These are phyloP conservation scores for Eptatretus burgeri DNA, from an alignment of 2,113 vertebrate species.

Conservation along the genomic window DNA sequence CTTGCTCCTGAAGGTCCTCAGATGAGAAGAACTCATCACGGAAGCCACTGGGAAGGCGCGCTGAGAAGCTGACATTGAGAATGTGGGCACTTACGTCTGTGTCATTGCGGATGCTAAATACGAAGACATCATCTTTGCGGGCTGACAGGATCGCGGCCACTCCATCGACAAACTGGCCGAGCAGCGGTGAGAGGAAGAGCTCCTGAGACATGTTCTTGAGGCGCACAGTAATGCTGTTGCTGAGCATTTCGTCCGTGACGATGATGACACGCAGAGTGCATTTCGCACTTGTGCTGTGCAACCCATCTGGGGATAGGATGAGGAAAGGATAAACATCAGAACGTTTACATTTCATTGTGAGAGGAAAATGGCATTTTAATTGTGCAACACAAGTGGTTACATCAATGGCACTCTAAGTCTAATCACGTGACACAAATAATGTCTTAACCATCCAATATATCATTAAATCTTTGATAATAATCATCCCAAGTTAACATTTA, in stretches of 20 bases:
- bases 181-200: conserved; percentile 60
- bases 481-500: too few relatives aligned
- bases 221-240: conserved; percentile 78
- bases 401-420: too few relatives aligned
- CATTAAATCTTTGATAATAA: too few relatives aligned
- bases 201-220: conserved; percentile 98
- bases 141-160: conserved; percentile 59
- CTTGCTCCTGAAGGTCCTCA: conserved; percentile 80
- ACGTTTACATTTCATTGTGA: too few relatives aligned
- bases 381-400: conserved; percentile 25
- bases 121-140: conserved; percentile 60
- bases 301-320: conserved; percentile 29
- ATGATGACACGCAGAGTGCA: conserved; percentile 64
- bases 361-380: conserved; percentile 62
- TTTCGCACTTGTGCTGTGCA: conserved; percentile 67
- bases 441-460: too few relatives aligned
- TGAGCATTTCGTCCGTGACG: conserved; percentile 86
- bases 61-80: conserved; percentile 77
- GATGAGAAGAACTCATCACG: conserved; percentile 39
- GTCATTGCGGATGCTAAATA: conserved; percentile 93
- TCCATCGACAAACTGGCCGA: conserved; percentile 58
- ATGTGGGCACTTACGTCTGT: conserved; percentile 38
- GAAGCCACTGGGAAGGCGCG: conserved; percentile 28
- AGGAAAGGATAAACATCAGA: not conserved
- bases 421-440: too few relatives aligned